Conservation (phyloP, 2,888 invertebrate species). For the Pasiphila rectangulata region DNA sequence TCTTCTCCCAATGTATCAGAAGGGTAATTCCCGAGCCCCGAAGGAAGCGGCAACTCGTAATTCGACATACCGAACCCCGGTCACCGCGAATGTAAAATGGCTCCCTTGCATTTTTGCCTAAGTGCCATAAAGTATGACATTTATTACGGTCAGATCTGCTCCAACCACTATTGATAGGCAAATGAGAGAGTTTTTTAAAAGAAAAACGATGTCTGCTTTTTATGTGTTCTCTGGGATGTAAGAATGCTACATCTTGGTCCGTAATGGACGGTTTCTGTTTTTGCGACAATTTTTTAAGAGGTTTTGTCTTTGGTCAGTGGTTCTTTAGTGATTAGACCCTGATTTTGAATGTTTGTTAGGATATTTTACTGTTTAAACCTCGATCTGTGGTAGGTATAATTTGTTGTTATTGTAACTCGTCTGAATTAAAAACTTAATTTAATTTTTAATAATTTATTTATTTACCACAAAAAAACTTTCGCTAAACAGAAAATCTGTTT, state of each 20-base stretch:
- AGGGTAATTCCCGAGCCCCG: constrained; percentile 61
- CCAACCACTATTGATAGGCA: constrained; percentile 81
- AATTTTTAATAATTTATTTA: too few relatives aligned
- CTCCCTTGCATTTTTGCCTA: constrained; percentile 79
- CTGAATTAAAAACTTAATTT: too few relatives aligned
- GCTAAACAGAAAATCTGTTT: too few relatives aligned
- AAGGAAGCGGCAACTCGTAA: constrained; percentile 74
- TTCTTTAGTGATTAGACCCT: constrained; percentile 1
- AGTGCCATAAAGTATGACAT: constrained; percentile 80
- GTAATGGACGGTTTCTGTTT: constrained; percentile 52
- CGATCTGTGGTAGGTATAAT: too few relatives aligned
- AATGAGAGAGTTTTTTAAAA: constrained; percentile 81
- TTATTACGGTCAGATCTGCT: constrained; percentile 81
- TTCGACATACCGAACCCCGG: constrained; percentile 74
- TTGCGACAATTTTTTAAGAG: constrained; percentile 29
- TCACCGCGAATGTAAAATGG: constrained; percentile 78
- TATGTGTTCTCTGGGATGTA: constrained; percentile 77
- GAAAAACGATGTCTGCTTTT: constrained; percentile 81
- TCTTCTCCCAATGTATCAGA: constrained; percentile 31
- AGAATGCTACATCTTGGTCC: constrained; percentile 58
- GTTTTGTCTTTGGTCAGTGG: constrained; percentile 16
- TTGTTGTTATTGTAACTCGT: too few relatives aligned
- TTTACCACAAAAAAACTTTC: too few relatives aligned
- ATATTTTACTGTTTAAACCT: too few relatives aligned
- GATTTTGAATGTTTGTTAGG: background rate